Evolutionary conservation across 2,888 invertebrate genomes (phyloP), one percentile per base, ranked within the genome.

Genomic region (Colostygia pectinataria): DNA sequence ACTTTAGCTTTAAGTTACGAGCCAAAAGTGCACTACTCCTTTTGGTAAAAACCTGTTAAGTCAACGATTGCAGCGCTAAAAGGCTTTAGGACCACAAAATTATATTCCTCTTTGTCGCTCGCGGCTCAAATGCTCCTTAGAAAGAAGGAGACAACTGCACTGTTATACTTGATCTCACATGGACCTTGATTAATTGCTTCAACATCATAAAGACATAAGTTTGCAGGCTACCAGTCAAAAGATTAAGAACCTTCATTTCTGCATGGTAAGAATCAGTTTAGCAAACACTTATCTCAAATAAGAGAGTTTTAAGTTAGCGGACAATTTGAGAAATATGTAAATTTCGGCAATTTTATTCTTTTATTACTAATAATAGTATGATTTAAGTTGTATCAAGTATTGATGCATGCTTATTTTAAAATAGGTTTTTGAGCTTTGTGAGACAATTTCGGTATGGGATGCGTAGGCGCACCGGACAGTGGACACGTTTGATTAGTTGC

Each of bases 401-500:
- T 29, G n/a, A 42, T 44, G 31, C 37, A 9, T 20, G 14, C 29
- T 39, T 39, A 54, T 25, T 24, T 28, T 38, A 50, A 45, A 15
- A 46, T 54, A 25, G 45, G 42, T 34, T 52, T 18, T 13, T 15
- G 44, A 59, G 39, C 29, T 53, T 60, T 48, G 46, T 44, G 31
- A 64, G 66, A 72, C 64, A 69, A 76, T 73, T 81, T 79, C 55
- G 66, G 68, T 58, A 53, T 61, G 54, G 61, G 83, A 85, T 85
- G 86, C 83, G 81, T 75, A 68, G 61, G 77, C 83, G 81, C 74
- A 68, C 70, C 70, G 82, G 88, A 85, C 81, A 85, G 77, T 81
- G 79, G 89, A 85, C 77, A 88, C 87, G 89, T 78, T 70, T 87
- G 74, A 89, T 89, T 88, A 86, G 87, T 66, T 76, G 68, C 74